Evolutionary conservation across 2,797 vertebrate genomes (phyloP).

Genomic region (Eulemur rubriventer): DNA sequence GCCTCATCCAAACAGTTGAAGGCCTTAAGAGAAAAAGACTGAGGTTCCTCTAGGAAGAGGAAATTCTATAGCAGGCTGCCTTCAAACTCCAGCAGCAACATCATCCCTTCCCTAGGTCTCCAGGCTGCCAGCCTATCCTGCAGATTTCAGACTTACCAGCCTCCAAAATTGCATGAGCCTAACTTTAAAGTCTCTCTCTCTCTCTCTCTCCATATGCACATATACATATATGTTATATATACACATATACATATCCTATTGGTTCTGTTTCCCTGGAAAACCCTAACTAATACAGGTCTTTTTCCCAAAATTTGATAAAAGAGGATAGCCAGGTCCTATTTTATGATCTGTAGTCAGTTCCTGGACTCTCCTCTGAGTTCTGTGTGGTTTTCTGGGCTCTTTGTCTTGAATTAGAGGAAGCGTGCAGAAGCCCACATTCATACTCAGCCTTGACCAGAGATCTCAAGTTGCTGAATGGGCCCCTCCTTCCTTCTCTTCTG

Average conservation of each 20-base stretch:
- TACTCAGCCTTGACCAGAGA: not conserved
- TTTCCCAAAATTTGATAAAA: not conserved
- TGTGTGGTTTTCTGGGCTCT: not conserved
- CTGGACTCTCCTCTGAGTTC: not conserved
- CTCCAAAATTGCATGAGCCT: not conserved
- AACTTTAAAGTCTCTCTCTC: not conserved
- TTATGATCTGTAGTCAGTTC: not conserved
- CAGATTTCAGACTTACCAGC: not conserved
- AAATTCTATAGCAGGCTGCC: not conserved
- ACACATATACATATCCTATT: not conserved
- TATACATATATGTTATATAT: not conserved
- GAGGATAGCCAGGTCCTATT: not conserved
- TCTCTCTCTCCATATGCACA: not conserved
- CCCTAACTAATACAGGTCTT: not conserved
- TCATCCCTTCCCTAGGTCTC: not conserved
- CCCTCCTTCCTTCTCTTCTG: constrained; percentile 74
- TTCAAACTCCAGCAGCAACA: not conserved
- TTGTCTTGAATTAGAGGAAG: not conserved
- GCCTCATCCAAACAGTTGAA: not conserved
- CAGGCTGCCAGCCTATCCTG: not conserved
- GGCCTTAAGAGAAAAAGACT: not conserved
- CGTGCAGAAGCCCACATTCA: not conserved
- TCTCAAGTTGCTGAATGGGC: constrained; percentile 46
- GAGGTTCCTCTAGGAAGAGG: not conserved
- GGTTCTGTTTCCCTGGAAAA: not conserved